Percentiles rank a stretch among this genome's conserved stretches.
Conservation (phyloP, 2,113 vertebrate genomes). For the Illadopsis cleaveri region DNA sequence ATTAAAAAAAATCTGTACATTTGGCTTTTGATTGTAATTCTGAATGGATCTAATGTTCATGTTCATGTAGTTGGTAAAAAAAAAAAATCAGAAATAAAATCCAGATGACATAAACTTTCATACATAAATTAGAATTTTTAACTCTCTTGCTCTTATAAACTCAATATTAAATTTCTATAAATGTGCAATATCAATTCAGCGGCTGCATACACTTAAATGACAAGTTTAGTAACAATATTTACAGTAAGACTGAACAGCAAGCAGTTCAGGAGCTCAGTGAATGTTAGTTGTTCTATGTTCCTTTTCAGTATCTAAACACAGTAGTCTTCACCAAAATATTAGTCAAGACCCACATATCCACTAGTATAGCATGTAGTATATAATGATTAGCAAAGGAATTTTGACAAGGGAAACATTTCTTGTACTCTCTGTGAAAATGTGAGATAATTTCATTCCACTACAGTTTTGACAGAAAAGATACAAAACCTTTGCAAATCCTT, state of each 20-base stretch:
- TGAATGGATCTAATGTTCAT: background rate
- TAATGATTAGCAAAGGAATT: slow-evolving; percentile 22
- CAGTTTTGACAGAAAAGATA: slow-evolving; percentile 45
- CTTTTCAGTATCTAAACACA: background rate
- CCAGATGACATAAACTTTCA: background rate
- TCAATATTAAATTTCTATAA: background rate
- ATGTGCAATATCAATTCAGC: background rate
- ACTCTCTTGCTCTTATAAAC: background rate
- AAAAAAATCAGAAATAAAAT: background rate
- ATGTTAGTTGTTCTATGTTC: background rate
- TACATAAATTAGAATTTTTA: background rate
- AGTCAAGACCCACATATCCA: background rate
- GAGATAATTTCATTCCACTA: slow-evolving; percentile 19
- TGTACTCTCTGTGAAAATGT: background rate
- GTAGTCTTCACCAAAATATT: background rate
- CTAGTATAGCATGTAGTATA: background rate
- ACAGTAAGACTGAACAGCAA: background rate
- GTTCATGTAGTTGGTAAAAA: background rate
- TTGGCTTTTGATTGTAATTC: background rate
- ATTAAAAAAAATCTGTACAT: background rate
- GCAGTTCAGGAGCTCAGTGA: background rate
- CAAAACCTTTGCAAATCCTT: slow-evolving; percentile 3
- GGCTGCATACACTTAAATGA: background rate
- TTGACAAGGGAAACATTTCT: slow-evolving; percentile 5
- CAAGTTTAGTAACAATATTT: background rate